Base-by-base conservation (phyloP, 30 jellyfish, hydroid and myxozoan genomes). In the Turritopsis rubra region DNA sequence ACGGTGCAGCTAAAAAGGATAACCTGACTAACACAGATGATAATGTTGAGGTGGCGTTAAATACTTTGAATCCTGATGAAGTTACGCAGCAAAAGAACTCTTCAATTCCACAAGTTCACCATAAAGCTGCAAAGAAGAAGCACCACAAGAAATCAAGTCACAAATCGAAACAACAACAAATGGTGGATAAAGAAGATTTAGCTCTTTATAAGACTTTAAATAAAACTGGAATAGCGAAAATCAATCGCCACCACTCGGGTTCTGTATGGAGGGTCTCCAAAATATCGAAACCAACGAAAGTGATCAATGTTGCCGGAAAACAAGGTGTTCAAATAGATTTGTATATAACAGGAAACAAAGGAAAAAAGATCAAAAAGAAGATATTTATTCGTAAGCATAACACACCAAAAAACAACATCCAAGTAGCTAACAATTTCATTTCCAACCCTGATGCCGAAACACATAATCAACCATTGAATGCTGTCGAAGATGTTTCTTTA, bases 281-380 rank as follows among this genome's bases (percentile, higher is more conserved):
- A 19, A 22, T 7, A 17, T 72, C 18, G 18, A 77, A 29, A 77
- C 66, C 73, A 0, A 18, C 85, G 53, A 53, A 77, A 29, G 27
- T 77, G 13, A 30, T 77, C 1, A 30, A 30, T 18, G 71, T 77
- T 21, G 85, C 30, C 25, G 72, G 72, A 77, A 77, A 77, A 77
- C 75, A 60, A 29, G 85, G 85, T 29, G 85, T 77, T 60, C 85
- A 77, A 77, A 77, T 77, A 26, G 85, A 77, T 77, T 30, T 77
- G 85, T 77, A 77, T 77, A 77, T 77, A 77, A 77, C 85, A 29
- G 72, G 53, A 18, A 77, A 77, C 18, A 77, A 77, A 24, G 53
- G 21, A 8, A 77, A 77, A 77, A 24, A 52, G 19, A 30, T 25
- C 24, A 77, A 77, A 77, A 77, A 77, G 20, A 77, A 77, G n/a